phyloP scores from a whole-genome alignment of 2,113 vertebrate species.

The Nycticryphes semicollaris region DNA sequence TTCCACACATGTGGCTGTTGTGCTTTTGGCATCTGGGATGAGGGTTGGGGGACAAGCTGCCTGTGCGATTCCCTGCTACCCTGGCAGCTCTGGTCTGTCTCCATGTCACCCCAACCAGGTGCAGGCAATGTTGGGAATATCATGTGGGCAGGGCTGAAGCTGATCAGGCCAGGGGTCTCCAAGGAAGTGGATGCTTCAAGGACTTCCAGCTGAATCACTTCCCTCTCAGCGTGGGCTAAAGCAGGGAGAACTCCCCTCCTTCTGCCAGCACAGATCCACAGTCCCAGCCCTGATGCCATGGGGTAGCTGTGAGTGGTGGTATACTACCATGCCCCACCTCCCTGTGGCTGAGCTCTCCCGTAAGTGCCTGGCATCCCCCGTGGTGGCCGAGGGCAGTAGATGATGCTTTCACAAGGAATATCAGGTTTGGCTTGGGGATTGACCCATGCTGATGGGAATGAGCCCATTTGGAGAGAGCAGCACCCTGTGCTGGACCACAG shows the following conservation, averaged over 20 bases:
- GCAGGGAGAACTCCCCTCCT: background rate
- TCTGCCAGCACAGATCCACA: background rate
- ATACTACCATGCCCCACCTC: background rate
- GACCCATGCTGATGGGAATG: background rate
- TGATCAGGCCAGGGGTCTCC: background rate
- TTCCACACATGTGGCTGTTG: background rate
- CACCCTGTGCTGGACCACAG: no score
- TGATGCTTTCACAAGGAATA: background rate
- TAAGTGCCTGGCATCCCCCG: background rate
- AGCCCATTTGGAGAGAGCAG: background rate
- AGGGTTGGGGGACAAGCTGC: background rate
- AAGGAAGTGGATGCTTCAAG: background rate
- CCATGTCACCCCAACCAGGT: background rate
- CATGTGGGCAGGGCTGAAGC: background rate
- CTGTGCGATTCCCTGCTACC: background rate
- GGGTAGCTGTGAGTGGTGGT: background rate
- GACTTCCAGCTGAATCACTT: background rate
- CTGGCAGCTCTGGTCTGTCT: background rate
- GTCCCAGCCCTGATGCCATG: accelerated
- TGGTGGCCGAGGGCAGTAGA: no score
- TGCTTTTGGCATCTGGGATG: background rate
- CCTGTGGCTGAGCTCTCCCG: background rate
- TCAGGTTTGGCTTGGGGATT: background rate
- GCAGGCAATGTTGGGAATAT: background rate
- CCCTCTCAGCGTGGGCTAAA: background rate